phyloP scores from a whole-genome alignment of 2,888 invertebrate genomes.

The Caenorhabditis zanzibari region DNA sequence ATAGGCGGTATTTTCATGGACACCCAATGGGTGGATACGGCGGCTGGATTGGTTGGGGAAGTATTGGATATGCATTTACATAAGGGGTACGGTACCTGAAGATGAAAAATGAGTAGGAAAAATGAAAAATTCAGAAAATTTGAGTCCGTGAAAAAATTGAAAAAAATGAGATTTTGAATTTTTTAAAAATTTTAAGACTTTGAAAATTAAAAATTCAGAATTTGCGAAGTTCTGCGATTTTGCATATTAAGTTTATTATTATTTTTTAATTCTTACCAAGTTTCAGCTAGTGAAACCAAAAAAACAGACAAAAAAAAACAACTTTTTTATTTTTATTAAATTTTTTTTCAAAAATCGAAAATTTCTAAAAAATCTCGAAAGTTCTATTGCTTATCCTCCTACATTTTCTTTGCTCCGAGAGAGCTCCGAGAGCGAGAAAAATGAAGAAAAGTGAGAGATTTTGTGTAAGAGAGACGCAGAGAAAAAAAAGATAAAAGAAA shows the following conservation, averaged over 20 bases:
- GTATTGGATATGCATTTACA: slow-evolving; percentile 45
- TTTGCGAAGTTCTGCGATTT: no score
- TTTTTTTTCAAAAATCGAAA: not conserved
- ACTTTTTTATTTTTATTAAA: no score
- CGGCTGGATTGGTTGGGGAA: slow-evolving; percentile 9
- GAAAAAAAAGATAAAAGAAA: not conserved
- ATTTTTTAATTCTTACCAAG: no score
- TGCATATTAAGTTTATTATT: no score
- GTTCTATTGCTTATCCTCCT: not conserved
- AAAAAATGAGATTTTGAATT: not conserved
- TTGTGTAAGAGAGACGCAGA: slow-evolving; percentile 50
- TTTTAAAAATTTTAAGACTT: not conserved
- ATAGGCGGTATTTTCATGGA: not conserved
- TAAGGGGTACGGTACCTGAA: not conserved
- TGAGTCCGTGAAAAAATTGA: not conserved
- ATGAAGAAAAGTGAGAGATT: slow-evolving; percentile 7
- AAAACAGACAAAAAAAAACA: no score
- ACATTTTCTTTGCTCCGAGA: not conserved
- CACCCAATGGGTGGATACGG: slow-evolving; percentile 26
- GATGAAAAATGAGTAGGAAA: not conserved
- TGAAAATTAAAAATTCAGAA: not conserved
- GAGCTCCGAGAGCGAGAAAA: not conserved
- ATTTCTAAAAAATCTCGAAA: slow-evolving; percentile 4
- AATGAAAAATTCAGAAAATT: not conserved
- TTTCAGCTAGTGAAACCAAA: no score